Evolutionary conservation across 2,113 vertebrate species (phyloP).

Genomic region (Nothocercus julius): DNA sequence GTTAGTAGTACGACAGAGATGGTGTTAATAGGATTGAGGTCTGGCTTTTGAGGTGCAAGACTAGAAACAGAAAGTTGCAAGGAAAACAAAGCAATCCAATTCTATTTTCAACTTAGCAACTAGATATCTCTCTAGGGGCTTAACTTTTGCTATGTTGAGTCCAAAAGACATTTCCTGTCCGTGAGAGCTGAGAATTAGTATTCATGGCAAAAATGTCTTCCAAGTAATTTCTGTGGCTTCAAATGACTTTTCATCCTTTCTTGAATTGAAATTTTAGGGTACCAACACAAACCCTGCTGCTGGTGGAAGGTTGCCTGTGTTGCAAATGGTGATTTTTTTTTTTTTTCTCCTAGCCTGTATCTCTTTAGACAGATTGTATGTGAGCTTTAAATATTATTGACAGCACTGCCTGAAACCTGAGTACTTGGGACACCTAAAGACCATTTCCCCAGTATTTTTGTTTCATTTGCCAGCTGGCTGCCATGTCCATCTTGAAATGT

Average conservation of each 20-base stretch:
- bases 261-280: neutral
- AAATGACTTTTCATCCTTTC: neutral
- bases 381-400: neutral
- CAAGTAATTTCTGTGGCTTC: neutral
- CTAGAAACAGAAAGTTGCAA: neutral
- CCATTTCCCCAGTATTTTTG: neutral
- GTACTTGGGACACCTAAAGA: neutral
- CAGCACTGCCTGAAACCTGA: neutral
- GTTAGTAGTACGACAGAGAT: neutral
- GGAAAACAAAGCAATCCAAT: neutral
- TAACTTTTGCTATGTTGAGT: slow-evolving; percentile 5
- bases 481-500: neutral
- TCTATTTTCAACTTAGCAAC: slow-evolving; percentile 28
- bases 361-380: neutral
- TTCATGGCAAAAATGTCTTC: neutral
- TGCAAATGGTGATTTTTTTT: neutral
- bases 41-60: neutral
- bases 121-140: slow-evolving; percentile 9
- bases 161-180: neutral
- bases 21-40: neutral
- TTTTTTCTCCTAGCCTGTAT: neutral
- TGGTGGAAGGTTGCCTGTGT: neutral
- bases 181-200: neutral
- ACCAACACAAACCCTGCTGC: neutral
- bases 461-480: neutral